Conservation (phyloP, 2,888 invertebrate genomes). For the Pammene aurita region DNA sequence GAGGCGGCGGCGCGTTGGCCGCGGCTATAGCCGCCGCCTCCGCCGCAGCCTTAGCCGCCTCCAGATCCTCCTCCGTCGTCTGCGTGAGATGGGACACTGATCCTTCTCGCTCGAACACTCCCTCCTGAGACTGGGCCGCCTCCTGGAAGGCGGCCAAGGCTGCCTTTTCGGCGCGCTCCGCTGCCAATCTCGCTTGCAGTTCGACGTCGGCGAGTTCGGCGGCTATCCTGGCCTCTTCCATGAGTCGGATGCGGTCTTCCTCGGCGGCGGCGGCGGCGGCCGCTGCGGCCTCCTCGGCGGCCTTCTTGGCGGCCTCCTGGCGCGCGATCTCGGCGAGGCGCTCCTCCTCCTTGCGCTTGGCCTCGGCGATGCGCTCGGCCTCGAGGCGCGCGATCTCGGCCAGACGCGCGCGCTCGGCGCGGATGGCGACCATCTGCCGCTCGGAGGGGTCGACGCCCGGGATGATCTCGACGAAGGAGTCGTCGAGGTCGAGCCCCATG, state of each 20-base stretch:
- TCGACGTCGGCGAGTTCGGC: constrained; percentile 50
- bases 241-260: constrained; percentile 37
- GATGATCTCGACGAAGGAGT: constrained; percentile 93
- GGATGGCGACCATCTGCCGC: constrained; percentile 63
- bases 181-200: constrained; percentile 42
- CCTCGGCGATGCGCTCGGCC: constrained; percentile 53
- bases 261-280: constrained; percentile 51
- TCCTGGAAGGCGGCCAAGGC: constrained; percentile 44
- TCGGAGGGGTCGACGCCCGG: constrained; percentile 81
- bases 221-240: constrained; percentile 45
- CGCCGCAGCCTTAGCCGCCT: constrained; percentile 26
- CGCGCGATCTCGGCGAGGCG: constrained; percentile 52
- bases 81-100: constrained; percentile 21
- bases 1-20: constrained; percentile 49
- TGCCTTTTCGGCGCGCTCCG: constrained; percentile 45
- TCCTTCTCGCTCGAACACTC: constrained; percentile 49
- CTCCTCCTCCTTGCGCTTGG: constrained; percentile 33
- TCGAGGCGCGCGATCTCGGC: constrained; percentile 47
- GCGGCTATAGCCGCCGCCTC: constrained; percentile 50
- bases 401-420: constrained; percentile 47
- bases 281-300: constrained; percentile 50
- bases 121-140: constrained; percentile 19
- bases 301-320: constrained; percentile 50
- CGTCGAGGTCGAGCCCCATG: constrained; percentile 96
- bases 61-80: constrained; percentile 20